These are phyloP conservation scores for Caloenas nicobarica DNA, from an alignment of 2,113 vertebrate genomes.

Conservation along the genomic window DNA sequence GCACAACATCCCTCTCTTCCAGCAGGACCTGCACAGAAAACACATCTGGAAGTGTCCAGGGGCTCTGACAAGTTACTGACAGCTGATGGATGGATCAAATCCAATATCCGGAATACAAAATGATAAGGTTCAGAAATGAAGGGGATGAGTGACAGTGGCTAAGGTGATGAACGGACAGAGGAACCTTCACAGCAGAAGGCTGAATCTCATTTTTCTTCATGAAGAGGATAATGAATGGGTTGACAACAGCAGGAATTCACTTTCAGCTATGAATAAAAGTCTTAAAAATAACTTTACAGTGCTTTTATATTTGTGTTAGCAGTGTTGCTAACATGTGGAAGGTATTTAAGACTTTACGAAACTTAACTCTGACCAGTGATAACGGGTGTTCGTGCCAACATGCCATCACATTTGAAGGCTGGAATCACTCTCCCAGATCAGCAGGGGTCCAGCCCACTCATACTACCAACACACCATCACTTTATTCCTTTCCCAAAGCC, in stretches of 20 bases:
- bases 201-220: background rate
- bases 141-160: slow-evolving; percentile 6
- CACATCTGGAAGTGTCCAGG: background rate
- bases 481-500: background rate
- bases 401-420: background rate
- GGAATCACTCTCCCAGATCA: background rate
- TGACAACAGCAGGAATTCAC: background rate
- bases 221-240: background rate
- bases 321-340: accelerated
- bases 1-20: background rate
- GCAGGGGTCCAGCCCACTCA: background rate
- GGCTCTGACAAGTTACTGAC: background rate
- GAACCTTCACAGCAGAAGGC: background rate
- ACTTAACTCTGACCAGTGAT: accelerated
- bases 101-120: background rate
- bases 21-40: background rate
- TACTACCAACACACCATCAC: background rate
- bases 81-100: slow-evolving; percentile 46
- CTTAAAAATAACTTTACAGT: background rate
- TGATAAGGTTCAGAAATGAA: background rate
- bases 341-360: background rate
- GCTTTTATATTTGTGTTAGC: background rate
- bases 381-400: accelerated
- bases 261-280: background rate
- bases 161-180: background rate